phyloP scores from a whole-genome alignment of 1,140 invertebrate genomes.

The Pogonognathellus flavescens region DNA sequence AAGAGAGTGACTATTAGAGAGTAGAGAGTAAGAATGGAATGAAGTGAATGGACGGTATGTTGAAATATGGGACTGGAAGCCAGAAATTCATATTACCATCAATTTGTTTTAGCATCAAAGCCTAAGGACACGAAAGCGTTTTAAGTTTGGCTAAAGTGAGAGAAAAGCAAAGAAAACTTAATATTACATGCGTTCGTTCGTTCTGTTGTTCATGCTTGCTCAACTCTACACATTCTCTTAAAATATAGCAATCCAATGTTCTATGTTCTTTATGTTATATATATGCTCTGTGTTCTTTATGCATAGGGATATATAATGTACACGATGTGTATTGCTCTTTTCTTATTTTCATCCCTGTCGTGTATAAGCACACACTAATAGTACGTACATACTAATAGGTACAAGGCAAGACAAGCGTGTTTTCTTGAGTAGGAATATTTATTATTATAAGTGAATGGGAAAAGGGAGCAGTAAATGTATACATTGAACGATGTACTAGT shows the following conservation, averaged over 20 bases:
- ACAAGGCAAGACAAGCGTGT: not conserved
- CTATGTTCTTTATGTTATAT: too few species aligned
- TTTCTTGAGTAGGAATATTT: not conserved
- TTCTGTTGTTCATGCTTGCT: not conserved
- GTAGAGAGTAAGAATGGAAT: not conserved
- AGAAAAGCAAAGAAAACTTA: constrained; percentile 59
- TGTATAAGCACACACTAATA: not conserved
- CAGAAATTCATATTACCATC: constrained; percentile 57
- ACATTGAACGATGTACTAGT: not conserved
- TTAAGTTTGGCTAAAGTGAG: constrained; percentile 56
- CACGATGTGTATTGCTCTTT: not conserved
- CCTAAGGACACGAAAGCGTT: constrained; percentile 58
- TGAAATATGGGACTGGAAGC: constrained; percentile 28
- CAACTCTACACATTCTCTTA: constrained; percentile 10
- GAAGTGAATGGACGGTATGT: not conserved
- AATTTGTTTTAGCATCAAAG: constrained; percentile 61
- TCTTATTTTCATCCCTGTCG: not conserved
- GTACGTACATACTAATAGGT: not conserved
- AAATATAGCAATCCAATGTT: not conserved
- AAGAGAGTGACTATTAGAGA: not conserved
- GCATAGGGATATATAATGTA: not conserved
- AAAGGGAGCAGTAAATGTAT: not conserved
- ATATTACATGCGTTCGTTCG: constrained; percentile 47
- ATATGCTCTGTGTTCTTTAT: not conserved
- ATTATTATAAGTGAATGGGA: too few species aligned